Percentiles rank a stretch among this genome's conserved stretches.
These are phyloP conservation scores for Temnothorax ravouxi DNA, from an alignment of 2,888 invertebrate species.

Conservation along the genomic window DNA sequence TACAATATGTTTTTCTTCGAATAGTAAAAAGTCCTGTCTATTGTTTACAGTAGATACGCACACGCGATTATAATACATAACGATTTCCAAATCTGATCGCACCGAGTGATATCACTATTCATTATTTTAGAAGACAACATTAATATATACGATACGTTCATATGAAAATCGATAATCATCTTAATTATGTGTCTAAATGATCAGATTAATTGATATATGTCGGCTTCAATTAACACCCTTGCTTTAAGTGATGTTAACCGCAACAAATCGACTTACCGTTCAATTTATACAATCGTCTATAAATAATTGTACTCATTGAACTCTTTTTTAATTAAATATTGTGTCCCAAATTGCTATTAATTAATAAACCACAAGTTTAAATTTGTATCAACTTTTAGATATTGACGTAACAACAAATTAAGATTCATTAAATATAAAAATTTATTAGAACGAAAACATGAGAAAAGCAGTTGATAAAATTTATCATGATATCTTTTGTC, in stretches of 20 bases:
- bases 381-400: neutral
- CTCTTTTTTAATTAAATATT: no score
- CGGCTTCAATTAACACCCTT: slow-evolving; percentile 7
- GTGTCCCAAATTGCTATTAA: neutral
- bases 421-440: neutral
- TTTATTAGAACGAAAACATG: neutral
- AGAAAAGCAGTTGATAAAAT: slow-evolving; percentile 1
- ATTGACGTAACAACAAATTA: neutral
- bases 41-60: slow-evolving; percentile 11
- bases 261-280: neutral
- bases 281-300: slow-evolving; percentile 30
- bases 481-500: neutral
- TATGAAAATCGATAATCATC: slow-evolving; percentile 35
- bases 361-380: neutral
- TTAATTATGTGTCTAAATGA: neutral
- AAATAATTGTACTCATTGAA: neutral
- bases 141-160: slow-evolving; percentile 14
- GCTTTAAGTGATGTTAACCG: neutral
- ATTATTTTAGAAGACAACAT: slow-evolving; percentile 16
- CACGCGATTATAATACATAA: slow-evolving; percentile 29
- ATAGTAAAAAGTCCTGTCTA: slow-evolving; percentile 12
- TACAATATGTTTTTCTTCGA: slow-evolving; percentile 14
- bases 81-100: neutral
- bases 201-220: slow-evolving; percentile 19
- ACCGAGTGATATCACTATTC: slow-evolving; percentile 9